Evolutionary conservation across 2,113 vertebrate genomes (phyloP).

Genomic region (Sapajus apella): DNA sequence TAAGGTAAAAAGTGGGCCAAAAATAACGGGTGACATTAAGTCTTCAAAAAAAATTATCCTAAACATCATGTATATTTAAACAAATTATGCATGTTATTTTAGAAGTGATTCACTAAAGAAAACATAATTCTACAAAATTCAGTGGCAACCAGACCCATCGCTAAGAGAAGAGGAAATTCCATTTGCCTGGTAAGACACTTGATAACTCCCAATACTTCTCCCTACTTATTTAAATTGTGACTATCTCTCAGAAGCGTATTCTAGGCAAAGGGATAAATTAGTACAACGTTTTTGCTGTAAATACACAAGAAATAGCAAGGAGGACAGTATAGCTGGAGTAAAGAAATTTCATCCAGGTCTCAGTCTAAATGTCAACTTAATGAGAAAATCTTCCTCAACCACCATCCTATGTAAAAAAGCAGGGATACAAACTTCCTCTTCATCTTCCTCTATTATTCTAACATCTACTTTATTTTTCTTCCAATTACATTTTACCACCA

Average conservation of each 20-base stretch:
- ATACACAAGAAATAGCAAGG: not conserved
- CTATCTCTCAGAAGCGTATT: not conserved
- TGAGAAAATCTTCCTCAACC: not conserved
- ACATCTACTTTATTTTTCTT: constrained; percentile 1
- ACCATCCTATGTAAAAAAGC: not conserved
- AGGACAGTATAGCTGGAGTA: not conserved
- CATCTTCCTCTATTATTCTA: not conserved
- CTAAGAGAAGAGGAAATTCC: constrained; percentile 28
- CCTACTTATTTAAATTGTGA: not conserved
- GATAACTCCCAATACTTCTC: not conserved
- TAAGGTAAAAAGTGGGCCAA: not conserved
- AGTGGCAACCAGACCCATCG: not conserved
- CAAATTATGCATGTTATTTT: constrained; percentile 6
- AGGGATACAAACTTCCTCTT: not conserved
- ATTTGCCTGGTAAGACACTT: not conserved
- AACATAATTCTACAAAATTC: not conserved
- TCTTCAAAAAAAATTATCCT: constrained; percentile 14
- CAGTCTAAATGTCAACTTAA: not conserved
- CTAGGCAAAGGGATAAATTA: not conserved
- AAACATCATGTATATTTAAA: not conserved
- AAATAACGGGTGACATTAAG: constrained; percentile 1
- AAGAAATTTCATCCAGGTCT: not conserved
- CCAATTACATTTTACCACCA: not conserved
- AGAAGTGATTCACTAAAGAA: constrained; percentile 19
- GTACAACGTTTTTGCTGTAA: not conserved